Evolutionary conservation across 2,888 invertebrate species (phyloP).

Genomic region (Mythimna albipuncta): DNA sequence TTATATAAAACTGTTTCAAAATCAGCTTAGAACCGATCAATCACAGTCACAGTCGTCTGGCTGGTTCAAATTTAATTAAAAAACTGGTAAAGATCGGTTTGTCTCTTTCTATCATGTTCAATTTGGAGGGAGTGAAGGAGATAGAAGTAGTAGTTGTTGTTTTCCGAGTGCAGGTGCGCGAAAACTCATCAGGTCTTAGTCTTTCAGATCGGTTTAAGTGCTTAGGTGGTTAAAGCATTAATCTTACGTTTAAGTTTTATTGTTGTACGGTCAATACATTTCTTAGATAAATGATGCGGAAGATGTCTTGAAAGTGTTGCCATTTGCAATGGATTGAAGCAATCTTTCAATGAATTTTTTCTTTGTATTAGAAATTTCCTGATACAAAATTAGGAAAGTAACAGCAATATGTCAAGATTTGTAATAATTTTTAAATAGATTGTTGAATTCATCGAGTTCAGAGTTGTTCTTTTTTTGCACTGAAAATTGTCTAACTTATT

Average conservation of each 20-base stretch:
- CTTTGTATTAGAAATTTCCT: too few relatives aligned
- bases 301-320: slow-evolving; percentile 4
- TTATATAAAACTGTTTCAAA: slow-evolving; percentile 8
- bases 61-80: slow-evolving; percentile 41
- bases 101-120: slow-evolving; percentile 7
- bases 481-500: too few relatives aligned
- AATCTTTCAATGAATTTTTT: background rate
- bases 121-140: background rate
- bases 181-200: slow-evolving; percentile 32
- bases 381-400: background rate
- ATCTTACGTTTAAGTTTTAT: slow-evolving; percentile 21
- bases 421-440: too few relatives aligned
- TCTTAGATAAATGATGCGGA: slow-evolving; percentile 15
- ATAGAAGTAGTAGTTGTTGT: slow-evolving; percentile 24
- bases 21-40: slow-evolving; percentile 33
- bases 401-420: background rate
- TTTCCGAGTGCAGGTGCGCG: slow-evolving; percentile 38
- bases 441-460: too few relatives aligned
- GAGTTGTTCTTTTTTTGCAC: too few relatives aligned
- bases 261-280: slow-evolving; percentile 10
- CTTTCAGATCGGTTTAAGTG: slow-evolving; percentile 25
- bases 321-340: background rate
- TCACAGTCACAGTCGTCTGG: slow-evolving; percentile 9
- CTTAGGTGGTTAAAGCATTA: slow-evolving; percentile 22
- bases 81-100: slow-evolving; percentile 13